Evolutionary conservation across 2,797 vertebrate species (phyloP), one percentile per base, ranked within the genome.

Genomic region (Scomberomorus guttatus): DNA sequence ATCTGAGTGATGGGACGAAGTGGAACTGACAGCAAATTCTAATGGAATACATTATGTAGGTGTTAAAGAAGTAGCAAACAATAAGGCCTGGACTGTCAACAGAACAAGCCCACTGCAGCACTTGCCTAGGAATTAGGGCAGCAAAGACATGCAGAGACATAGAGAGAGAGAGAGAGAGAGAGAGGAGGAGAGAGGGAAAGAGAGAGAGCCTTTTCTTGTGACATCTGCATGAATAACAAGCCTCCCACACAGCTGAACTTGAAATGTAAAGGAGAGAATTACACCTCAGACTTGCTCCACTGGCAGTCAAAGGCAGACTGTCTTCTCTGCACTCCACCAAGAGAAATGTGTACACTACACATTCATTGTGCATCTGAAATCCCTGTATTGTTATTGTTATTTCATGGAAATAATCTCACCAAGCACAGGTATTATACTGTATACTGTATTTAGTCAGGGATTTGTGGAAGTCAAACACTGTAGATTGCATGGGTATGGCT

Each of bases 41-140:
- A 92, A 94, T 93, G 89, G 94, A 95, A 93, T 92, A 90, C 87
- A 94, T 95, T 89, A 96, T 89, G 86, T 89, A 87, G 86, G 89
- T 92, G 93, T 92, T 93, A 90, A 92, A 90, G 81, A 94, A 91
- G 89, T 78, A 84, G 58, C 77, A 87, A 87, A 94, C 90, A 86
- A 89, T 87, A 69, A 87, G 87, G 59, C 67, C 61, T 10, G 77
- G 78, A 71, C 65, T 83, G 86, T 77, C 78, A 85, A 24, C 66
- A 65, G 75, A 84, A 88, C 37, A 42, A 81, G 75, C 62, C 77
- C 61, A 56, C 71, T 73, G 86, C 79, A 80, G 86, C 72, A 66
- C 77, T 79, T 60, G 81, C 74, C 57, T 62, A 22, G n/a, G 69
- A 92, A 88, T 83, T 87, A 89, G 86, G 85, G 67, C 83, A 85